Evolutionary conservation across 2,888 invertebrate genomes (phyloP).

Genomic region (Hanleya hanleyi): DNA sequence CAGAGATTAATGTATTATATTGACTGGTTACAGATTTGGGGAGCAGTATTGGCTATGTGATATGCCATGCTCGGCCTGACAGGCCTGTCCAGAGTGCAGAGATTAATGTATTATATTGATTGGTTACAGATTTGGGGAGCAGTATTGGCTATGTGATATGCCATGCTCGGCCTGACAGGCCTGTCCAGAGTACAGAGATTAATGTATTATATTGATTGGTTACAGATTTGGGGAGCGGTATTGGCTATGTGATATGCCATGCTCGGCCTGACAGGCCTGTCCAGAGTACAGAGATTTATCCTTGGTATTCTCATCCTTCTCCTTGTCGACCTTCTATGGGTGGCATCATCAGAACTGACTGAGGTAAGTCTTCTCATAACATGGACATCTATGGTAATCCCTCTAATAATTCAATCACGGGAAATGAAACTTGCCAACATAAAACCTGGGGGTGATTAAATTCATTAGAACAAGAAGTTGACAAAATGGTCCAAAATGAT

Average conservation of each 20-base stretch:
- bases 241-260: constrained; percentile 37
- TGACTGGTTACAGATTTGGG: too few species aligned
- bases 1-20: too few species aligned
- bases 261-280: constrained; percentile 59
- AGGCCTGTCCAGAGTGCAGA: too few species aligned
- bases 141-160: constrained; percentile 1
- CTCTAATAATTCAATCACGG: not conserved
- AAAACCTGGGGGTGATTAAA: too few species aligned
- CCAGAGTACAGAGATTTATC: constrained; percentile 76
- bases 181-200: constrained; percentile 74
- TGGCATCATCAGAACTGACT: constrained; percentile 93
- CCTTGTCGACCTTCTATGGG: constrained; percentile 96
- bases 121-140: not conserved
- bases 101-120: too few species aligned
- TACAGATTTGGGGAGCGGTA: not conserved
- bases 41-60: not conserved
- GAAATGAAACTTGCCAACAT: too few species aligned
- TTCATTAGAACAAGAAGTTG: too few species aligned
- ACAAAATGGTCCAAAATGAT: too few species aligned
- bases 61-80: constrained; percentile 63
- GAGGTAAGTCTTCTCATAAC: constrained; percentile 80
- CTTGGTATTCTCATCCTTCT: constrained; percentile 90
- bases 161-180: constrained; percentile 61
- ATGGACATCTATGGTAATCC: not conserved
- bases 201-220: too few species aligned